phyloP scores from a whole-genome alignment of 2,888 invertebrate genomes.

The Thecophora atra region DNA sequence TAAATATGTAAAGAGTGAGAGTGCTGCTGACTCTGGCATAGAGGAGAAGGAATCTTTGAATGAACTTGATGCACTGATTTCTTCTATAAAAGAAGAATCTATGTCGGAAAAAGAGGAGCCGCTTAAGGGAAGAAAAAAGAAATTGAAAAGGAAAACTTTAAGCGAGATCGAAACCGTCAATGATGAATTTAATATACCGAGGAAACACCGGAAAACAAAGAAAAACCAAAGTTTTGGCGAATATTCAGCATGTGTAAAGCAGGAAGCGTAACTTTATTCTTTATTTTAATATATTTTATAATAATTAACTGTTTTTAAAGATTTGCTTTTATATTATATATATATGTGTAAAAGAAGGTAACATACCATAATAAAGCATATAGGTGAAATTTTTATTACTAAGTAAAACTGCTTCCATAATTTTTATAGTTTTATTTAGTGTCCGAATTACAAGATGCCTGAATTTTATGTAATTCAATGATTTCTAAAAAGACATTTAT shows the following conservation, averaged over 20 bases:
- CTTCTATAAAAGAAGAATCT: conserved; percentile 51
- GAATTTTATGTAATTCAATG: too few species aligned
- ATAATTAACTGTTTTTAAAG: too few species aligned
- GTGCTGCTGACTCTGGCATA: conserved; percentile 44
- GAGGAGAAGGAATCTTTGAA: conserved; percentile 45
- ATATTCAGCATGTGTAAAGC: conserved; percentile 45
- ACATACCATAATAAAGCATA: too few species aligned
- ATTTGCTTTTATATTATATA: too few species aligned
- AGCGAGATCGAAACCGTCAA: not conserved
- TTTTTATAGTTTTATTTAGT: too few species aligned
- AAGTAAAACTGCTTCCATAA: too few species aligned
- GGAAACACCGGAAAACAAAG: conserved; percentile 19
- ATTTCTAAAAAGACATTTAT: too few species aligned
- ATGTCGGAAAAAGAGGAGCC: conserved; percentile 25
- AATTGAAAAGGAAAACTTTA: conserved; percentile 37
- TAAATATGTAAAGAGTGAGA: conserved; percentile 1
- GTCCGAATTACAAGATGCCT: too few species aligned
- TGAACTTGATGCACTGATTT: conserved; percentile 53
- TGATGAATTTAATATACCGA: not conserved
- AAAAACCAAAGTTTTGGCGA: conserved; percentile 48
- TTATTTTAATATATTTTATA: too few species aligned
- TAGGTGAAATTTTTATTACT: too few species aligned
- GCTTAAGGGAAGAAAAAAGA: conserved; percentile 11
- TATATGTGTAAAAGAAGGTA: too few species aligned
- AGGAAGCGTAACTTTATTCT: not conserved